Base-by-base conservation (phyloP, 2,113 vertebrate genomes). In the Elephas maximus region DNA sequence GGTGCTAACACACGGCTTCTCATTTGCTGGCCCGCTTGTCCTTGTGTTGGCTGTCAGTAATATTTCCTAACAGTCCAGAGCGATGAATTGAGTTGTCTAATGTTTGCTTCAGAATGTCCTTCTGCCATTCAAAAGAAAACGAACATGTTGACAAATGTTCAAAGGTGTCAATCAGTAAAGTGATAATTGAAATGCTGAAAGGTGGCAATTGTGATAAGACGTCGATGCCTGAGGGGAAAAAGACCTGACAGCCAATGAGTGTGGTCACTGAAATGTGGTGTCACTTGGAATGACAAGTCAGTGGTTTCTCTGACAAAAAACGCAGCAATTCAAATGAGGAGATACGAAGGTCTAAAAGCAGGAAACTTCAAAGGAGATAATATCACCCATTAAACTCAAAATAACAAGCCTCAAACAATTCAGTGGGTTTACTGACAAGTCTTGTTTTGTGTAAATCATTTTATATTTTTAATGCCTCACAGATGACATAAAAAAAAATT, bases 101-200 rank as follows among this genome's bases (percentile, higher is more conserved):
- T 63, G 15, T 60, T 91, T 81, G 30, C 45, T 88, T 96, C 63
- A 24, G 48, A 60, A 89, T 86, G 67, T 45, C 67, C 67, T 63
- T 48, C 44, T 96, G 88, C 28, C 76, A 96, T 69, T 65, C 9
- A 10, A 57, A 88, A 80, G 92, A 37, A 83, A 93, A 21, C 5
- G 26, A 93, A 51, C 62, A 79, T 90, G 94, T 96, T 97, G 96
- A 94, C 93, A 93, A 92, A 95, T 97, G 67, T 76, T 97, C 95
- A 95, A 92, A 95, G 78, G 53, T 97, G 96, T 97, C 95, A 93
- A 23, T 97, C 94, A 93, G 74, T 15, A 85, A 82, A 90, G 95
- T 95, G 92, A 93, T 96, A 77, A 97, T 71, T 97, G 80, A 92
- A 97, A 95, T 76, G 62, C 65, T 91, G 81, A 96, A 90, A 97